Evolutionary conservation across 2,888 invertebrate species (phyloP), one percentile per base, ranked within the genome.

Genomic region (Drosophila borborema): DNA sequence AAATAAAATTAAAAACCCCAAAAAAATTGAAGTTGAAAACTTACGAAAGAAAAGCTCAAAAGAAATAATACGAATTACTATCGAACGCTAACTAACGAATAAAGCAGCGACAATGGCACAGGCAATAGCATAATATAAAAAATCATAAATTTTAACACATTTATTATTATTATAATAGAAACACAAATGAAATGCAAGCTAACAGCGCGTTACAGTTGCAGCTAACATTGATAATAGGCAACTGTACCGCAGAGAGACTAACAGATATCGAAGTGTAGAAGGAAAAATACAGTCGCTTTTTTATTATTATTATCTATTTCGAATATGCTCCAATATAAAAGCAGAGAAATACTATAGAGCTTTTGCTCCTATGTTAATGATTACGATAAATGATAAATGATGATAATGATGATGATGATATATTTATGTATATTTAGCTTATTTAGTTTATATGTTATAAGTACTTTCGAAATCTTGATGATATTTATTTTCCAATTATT

Each of bases 371-470:
- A 64, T 65, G 43, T 53, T 66, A 43, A 75, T 79, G 49, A 64
- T 60, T 64, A 80, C 70, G 55, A 74, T 76, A 74, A 48, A 62
- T 51, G 20, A 74, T 34, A 41, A 41, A 41, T 59, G 40, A 68
- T 63, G 43, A 65, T 59, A 45, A 61, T 43, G 45, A 56, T 60
- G 61, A 77, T 40, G 49, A 76, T 64, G 71, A 75, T 80, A 74
- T 66, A 72, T 77, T 60, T 72, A 77, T 72, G 86, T 89, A 90
- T 77, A 80, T 90, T 84, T 89, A 89, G 89, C 63, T 65, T 89
- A 85, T 72, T 88, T 90, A 85, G 89, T 86, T 90, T 81, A 18
- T 77, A 77, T 77, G 20, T 72, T 61, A 40, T 72, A 81, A 77
- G 78, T 72, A 81, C 72, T 72, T 90, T 69, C 72, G 72, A 90